These are phyloP conservation scores for Manis crassicaudata DNA, from an alignment of 2,797 vertebrate species.

Conservation along the genomic window DNA sequence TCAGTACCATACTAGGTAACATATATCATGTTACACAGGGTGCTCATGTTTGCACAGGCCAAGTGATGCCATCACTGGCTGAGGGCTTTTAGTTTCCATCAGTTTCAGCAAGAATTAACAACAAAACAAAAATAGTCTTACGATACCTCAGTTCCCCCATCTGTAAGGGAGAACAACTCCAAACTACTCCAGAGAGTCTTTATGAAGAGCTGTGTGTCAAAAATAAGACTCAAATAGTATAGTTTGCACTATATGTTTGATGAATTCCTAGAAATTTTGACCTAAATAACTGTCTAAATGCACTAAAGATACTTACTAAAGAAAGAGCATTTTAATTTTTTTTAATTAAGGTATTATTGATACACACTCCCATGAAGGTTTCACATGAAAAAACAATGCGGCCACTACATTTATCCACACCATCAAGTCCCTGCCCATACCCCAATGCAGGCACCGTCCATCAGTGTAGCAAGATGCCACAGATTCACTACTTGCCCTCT, in stretches of 20 bases:
- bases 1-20: constrained; percentile 49
- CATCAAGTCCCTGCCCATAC: no score
- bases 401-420: no score
- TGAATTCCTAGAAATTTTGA: constrained; percentile 17
- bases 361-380: no score
- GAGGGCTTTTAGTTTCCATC: constrained; percentile 22
- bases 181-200: background rate
- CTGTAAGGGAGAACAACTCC: background rate
- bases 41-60: background rate
- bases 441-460: no score
- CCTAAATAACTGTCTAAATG: constrained; percentile 23
- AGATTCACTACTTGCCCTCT: no score
- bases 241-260: background rate
- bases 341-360: no score
- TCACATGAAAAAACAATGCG: no score
- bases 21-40: constrained; percentile 27
- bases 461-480: no score
- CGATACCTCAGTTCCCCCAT: background rate
- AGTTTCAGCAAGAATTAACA: constrained; percentile 45
- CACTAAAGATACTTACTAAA: constrained; percentile 41
- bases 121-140: background rate
- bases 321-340: constrained; percentile 29
- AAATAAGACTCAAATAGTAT: constrained; percentile 33
- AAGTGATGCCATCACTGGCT: background rate
- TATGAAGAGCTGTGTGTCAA: background rate